Evolutionary conservation across 1,140 invertebrate species (phyloP).

Genomic region (Leguminivora glycinivorella): DNA sequence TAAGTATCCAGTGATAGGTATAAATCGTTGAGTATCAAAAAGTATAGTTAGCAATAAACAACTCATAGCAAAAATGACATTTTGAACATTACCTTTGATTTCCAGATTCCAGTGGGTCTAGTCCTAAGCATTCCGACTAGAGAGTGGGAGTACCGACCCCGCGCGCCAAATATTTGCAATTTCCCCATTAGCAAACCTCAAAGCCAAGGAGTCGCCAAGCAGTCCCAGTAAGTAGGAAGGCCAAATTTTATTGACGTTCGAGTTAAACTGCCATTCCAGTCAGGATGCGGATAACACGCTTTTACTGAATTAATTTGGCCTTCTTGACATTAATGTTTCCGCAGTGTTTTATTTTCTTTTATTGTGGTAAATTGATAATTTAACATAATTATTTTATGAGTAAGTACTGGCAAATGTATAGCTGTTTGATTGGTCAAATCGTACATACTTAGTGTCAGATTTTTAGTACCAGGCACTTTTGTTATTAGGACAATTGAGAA

Average conservation of each 20-base stretch:
- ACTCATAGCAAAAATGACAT: slow-evolving; percentile 28
- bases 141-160: slow-evolving; percentile 47
- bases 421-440: too few species aligned
- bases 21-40: too few species aligned
- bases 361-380: too few species aligned
- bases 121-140: not conserved
- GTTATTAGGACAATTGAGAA: too few species aligned
- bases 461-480: too few species aligned
- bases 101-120: slow-evolving; percentile 15
- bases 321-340: not conserved
- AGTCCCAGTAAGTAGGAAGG: slow-evolving; percentile 59
- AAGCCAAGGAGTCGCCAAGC: slow-evolving; percentile 53
- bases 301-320: slow-evolving; percentile 21
- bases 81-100: slow-evolving; percentile 33
- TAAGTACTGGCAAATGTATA: too few species aligned
- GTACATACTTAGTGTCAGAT: too few species aligned
- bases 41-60: too few species aligned
- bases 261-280: slow-evolving; percentile 14
- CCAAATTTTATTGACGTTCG: slow-evolving; percentile 55
- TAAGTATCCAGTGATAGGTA: too few species aligned
- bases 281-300: not conserved
- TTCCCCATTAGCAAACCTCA: slow-evolving; percentile 42
- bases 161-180: slow-evolving; percentile 55
- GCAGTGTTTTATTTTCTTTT: not conserved
- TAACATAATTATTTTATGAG: too few species aligned